Percentiles rank a stretch among this genome's conserved stretches.
Conservation (phyloP, 1,140 invertebrate genomes). For the Chironomus tepperi region DNA sequence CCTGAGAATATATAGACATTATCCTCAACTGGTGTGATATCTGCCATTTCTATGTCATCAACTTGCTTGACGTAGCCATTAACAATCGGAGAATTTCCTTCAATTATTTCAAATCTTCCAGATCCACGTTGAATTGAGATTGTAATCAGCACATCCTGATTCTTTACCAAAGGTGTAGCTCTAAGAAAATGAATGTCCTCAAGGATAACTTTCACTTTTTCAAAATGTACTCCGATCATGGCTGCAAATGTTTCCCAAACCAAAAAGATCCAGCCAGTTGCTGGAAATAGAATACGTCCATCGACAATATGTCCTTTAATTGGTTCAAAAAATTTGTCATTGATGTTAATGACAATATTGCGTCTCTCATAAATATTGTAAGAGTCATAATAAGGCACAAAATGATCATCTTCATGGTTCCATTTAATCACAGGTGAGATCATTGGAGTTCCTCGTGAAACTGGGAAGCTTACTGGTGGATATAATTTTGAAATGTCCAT, state of each 20-base stretch:
- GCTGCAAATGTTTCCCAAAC: slow-evolving; percentile 86
- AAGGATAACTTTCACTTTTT: slow-evolving; percentile 72
- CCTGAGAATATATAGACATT: slow-evolving; percentile 40
- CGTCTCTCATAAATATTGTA: slow-evolving; percentile 45
- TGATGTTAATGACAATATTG: slow-evolving; percentile 49
- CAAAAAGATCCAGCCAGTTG: slow-evolving; percentile 74
- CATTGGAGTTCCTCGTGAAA: slow-evolving; percentile 67
- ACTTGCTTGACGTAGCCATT: slow-evolving; percentile 57
- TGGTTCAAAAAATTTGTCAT: slow-evolving; percentile 62
- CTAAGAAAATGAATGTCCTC: slow-evolving; percentile 76
- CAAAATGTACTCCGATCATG: slow-evolving; percentile 57
- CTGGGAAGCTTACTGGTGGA: slow-evolving; percentile 62
- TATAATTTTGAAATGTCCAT: slow-evolving; percentile 47
- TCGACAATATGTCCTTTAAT: slow-evolving; percentile 81
- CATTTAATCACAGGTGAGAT: slow-evolving; percentile 71
- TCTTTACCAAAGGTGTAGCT: slow-evolving; percentile 69
- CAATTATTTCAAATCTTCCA: slow-evolving; percentile 78
- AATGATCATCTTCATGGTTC: slow-evolving; percentile 80
- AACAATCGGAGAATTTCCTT: slow-evolving; percentile 65
- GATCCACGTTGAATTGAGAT: slow-evolving; percentile 74
- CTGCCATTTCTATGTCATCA: slow-evolving; percentile 41
- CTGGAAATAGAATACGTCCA: slow-evolving; percentile 72
- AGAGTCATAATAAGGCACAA: slow-evolving; percentile 39
- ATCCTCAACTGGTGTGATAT: slow-evolving; percentile 40
- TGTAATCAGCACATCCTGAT: slow-evolving; percentile 60